These are phyloP conservation scores for Diadema setosum DNA, from an alignment of 35 echinoderm and acorn worm genomes.

Conservation along the genomic window DNA sequence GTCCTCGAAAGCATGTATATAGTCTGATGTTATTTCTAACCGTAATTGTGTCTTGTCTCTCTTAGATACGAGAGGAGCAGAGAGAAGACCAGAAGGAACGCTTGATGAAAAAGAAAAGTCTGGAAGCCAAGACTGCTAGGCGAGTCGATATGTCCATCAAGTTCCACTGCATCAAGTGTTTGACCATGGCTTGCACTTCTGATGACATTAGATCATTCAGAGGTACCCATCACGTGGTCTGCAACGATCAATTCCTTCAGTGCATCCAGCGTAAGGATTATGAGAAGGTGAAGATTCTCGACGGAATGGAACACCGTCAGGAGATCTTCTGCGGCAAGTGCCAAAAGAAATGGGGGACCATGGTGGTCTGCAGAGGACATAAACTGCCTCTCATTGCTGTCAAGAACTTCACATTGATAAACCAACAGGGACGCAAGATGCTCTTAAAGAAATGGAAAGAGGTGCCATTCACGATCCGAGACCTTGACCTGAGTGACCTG, in stretches of 20 bases:
- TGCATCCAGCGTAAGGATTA: background rate
- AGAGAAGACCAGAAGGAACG: background rate
- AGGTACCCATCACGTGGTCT: conserved; percentile 33
- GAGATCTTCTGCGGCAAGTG: conserved; percentile 22
- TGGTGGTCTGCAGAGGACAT: background rate
- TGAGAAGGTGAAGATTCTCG: background rate
- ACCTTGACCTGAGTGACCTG: background rate
- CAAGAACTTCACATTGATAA: conserved; percentile 4
- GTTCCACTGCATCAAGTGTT: conserved; percentile 39
- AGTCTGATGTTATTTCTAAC: background rate
- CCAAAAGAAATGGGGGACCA: conserved; percentile 13
- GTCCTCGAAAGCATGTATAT: background rate
- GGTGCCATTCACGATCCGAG: background rate
- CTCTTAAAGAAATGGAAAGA: conserved; percentile 18
- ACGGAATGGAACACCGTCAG: background rate
- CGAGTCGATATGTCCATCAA: background rate
- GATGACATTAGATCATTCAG: conserved; percentile 42
- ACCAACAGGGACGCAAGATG: background rate
- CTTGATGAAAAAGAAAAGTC: background rate
- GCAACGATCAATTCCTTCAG: background rate
- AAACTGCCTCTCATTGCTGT: background rate
- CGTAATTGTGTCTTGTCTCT: background rate
- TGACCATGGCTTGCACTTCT: background rate
- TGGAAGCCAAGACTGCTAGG: background rate
- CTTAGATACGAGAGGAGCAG: background rate